Conservation (phyloP, 2,113 vertebrate species). For the Poicephalus meyeri region DNA sequence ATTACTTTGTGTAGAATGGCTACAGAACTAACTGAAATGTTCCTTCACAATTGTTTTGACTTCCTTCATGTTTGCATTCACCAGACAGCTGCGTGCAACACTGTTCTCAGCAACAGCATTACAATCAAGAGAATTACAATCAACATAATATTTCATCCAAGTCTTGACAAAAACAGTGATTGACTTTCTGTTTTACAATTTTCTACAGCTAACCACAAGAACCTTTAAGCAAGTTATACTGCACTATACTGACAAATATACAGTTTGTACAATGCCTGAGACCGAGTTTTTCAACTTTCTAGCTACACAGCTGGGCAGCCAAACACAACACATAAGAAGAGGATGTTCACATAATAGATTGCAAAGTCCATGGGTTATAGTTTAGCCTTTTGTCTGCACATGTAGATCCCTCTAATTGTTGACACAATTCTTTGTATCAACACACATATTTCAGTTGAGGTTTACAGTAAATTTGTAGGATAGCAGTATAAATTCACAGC, state of each 20-base stretch:
- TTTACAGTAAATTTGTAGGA: background rate
- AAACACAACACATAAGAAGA: background rate
- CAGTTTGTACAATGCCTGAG: background rate
- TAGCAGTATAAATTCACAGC: background rate
- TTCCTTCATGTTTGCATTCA: background rate
- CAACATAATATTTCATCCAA: background rate
- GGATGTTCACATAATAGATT: background rate
- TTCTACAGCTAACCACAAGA: background rate
- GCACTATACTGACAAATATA: background rate
- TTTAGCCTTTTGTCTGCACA: background rate
- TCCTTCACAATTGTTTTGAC: background rate
- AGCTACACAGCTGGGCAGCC: background rate
- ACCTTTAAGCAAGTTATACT: background rate
- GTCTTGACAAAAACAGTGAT: background rate
- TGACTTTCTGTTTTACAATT: background rate
- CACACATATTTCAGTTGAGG: background rate
- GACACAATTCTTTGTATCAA: background rate
- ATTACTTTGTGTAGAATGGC: background rate
- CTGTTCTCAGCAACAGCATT: background rate
- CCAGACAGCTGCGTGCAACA: background rate
- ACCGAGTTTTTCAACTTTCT: background rate
- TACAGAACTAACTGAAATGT: background rate
- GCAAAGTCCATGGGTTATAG: background rate
- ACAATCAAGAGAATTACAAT: background rate
- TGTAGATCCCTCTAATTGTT: background rate